Percentiles rank a stretch among this genome's conserved stretches.
These are phyloP conservation scores for Athene cunicularia DNA, from an alignment of 2,113 vertebrate genomes.

Conservation along the genomic window DNA sequence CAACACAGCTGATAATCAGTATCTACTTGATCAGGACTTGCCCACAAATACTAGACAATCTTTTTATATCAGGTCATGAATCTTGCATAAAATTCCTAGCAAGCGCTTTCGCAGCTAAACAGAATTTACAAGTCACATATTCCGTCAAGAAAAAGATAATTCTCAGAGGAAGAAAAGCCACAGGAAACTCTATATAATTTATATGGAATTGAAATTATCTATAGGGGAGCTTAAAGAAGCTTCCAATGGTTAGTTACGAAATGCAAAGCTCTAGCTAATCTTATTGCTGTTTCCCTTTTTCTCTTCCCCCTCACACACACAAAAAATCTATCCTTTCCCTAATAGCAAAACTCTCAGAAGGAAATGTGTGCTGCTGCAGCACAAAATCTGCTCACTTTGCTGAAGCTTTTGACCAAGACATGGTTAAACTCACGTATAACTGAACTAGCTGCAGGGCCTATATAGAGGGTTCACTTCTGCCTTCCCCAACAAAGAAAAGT, in stretches of 20 bases:
- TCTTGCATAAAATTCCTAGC: background rate
- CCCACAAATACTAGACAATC: background rate
- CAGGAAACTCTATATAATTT: background rate
- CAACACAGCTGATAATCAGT: background rate
- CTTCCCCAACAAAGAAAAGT: background rate
- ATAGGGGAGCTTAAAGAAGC: background rate
- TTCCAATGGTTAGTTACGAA: background rate
- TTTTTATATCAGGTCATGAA: background rate
- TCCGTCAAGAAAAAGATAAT: background rate
- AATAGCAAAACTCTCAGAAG: background rate
- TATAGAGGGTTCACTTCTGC: background rate
- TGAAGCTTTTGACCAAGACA: background rate
- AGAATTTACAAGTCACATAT: background rate
- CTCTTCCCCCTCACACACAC: accelerated
- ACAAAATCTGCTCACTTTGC: background rate
- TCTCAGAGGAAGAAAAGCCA: background rate
- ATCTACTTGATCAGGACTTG: background rate
- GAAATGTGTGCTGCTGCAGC: background rate
- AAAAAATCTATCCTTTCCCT: background rate
- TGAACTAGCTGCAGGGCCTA: background rate
- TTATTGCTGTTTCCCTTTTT: background rate
- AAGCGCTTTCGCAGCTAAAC: background rate
- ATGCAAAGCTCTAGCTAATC: background rate
- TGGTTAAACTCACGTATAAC: background rate
- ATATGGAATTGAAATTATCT: accelerated